Conservation (phyloP, 2,113 vertebrate species). For the Sisor rabdophorus region DNA sequence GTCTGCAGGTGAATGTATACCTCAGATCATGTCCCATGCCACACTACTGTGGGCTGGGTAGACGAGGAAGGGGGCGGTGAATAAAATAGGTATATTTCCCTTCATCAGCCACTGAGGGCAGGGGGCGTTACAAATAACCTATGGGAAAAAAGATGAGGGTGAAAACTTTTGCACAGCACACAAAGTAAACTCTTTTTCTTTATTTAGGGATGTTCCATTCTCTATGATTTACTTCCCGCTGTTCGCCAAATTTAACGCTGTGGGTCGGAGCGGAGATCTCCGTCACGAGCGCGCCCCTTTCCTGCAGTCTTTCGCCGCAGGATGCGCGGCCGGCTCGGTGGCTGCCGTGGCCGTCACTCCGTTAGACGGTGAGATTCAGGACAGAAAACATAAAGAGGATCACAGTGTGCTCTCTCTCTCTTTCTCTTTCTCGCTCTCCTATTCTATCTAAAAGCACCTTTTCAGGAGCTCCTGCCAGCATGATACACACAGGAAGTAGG, state of each 20-base stretch:
- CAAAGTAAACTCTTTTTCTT: background rate
- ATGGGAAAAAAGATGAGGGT: background rate
- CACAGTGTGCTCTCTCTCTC: background rate
- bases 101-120: too few relatives aligned
- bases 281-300: conserved; percentile 64
- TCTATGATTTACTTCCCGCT: conserved; percentile 82
- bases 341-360: conserved; percentile 79
- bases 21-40: too few relatives aligned
- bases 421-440: background rate
- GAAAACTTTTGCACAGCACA: background rate
- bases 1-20: too few relatives aligned
- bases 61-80: too few relatives aligned
- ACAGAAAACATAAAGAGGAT: background rate
- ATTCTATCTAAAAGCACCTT: background rate
- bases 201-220: conserved; percentile 73
- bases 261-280: conserved; percentile 57
- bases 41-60: too few relatives aligned
- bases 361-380: conserved; percentile 66
- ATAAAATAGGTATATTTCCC: too few relatives aligned
- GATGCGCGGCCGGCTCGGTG: conserved; percentile 69
- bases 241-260: conserved; percentile 75
- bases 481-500: background rate
- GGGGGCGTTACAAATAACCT: too few relatives aligned
- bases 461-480: background rate
- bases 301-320: conserved; percentile 72